A percentile compares a stretch with the other conserved stretches of the same genome.
These are phyloP conservation scores for Diplodus sargus DNA, from an alignment of 2,797 vertebrate species.

Conservation along the genomic window DNA sequence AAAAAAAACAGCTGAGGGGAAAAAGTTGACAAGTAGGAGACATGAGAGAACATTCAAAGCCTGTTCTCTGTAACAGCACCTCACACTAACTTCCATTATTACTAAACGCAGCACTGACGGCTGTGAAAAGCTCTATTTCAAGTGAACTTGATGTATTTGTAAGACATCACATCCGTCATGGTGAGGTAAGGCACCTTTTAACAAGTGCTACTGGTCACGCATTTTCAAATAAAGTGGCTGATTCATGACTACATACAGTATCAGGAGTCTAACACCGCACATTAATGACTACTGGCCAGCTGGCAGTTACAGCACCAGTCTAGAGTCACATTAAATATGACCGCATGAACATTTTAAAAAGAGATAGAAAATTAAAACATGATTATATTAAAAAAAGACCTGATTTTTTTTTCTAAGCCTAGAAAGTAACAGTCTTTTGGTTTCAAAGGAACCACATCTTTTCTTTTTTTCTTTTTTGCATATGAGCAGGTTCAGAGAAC, in stretches of 20 bases:
- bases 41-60: background rate
- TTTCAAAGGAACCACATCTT: slow-evolving; percentile 50
- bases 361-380: slow-evolving; percentile 63
- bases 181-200: slow-evolving; percentile 75
- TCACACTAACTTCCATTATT: background rate
- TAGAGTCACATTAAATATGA: slow-evolving; percentile 46
- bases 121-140: slow-evolving; percentile 5
- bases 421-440: slow-evolving; percentile 79
- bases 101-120: background rate
- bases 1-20: background rate
- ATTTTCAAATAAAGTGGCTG: slow-evolving; percentile 33
- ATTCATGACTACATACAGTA: slow-evolving; percentile 32
- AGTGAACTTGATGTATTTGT: background rate
- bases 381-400: slow-evolving; percentile 71
- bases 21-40: background rate
- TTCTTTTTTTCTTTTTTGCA: slow-evolving; percentile 71
- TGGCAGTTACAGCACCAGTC: slow-evolving; percentile 53
- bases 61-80: background rate
- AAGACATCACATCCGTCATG: slow-evolving; percentile 18
- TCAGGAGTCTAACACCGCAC: slow-evolving; percentile 17
- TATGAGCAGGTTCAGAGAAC: slow-evolving; percentile 76
- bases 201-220: slow-evolving; percentile 67
- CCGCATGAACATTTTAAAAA: slow-evolving; percentile 47
- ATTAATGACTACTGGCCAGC: slow-evolving; percentile 29
- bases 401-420: slow-evolving; percentile 56